These are phyloP conservation scores for Cantharis lateralis DNA, from an alignment of 2,888 invertebrate species.

Conservation along the genomic window DNA sequence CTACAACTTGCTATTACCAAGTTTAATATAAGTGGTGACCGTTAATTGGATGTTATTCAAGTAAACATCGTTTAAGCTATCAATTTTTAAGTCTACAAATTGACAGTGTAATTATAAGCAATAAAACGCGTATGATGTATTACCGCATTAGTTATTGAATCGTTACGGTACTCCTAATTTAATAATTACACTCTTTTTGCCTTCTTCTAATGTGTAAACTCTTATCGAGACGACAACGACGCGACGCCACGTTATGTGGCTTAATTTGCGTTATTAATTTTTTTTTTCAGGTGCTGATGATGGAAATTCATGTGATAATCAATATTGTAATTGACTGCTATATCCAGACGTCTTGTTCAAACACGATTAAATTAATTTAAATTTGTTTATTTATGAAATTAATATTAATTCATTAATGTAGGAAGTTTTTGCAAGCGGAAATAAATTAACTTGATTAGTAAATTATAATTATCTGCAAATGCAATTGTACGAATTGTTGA, in stretches of 20 bases:
- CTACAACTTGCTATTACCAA: not conserved
- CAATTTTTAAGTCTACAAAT: constrained; percentile 24
- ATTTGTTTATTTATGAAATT: not conserved
- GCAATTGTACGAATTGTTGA: constrained; percentile 11
- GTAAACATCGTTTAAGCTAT: constrained; percentile 12
- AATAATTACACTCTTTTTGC: constrained; percentile 27
- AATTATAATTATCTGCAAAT: constrained; percentile 6
- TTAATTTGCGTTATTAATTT: not conserved
- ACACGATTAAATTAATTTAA: not conserved
- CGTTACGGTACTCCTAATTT: constrained; percentile 24
- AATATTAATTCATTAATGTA: not conserved
- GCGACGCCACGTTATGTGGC: not conserved
- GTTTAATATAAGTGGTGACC: not conserved
- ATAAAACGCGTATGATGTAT: constrained; percentile 24
- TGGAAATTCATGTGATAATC: not conserved
- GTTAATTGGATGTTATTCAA: constrained; percentile 14
- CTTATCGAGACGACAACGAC: not conserved
- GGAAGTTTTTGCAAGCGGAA: not conserved
- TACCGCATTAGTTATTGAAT: constrained; percentile 20
- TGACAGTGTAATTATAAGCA: constrained; percentile 27
- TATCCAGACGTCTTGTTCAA: not conserved
- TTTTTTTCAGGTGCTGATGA: not conserved
- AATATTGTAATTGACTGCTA: not conserved
- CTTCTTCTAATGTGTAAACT: not conserved
- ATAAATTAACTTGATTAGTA: constrained; percentile 1